Conservation (phyloP, 2,888 invertebrate species). For the Bembecia ichneumoniformis region DNA sequence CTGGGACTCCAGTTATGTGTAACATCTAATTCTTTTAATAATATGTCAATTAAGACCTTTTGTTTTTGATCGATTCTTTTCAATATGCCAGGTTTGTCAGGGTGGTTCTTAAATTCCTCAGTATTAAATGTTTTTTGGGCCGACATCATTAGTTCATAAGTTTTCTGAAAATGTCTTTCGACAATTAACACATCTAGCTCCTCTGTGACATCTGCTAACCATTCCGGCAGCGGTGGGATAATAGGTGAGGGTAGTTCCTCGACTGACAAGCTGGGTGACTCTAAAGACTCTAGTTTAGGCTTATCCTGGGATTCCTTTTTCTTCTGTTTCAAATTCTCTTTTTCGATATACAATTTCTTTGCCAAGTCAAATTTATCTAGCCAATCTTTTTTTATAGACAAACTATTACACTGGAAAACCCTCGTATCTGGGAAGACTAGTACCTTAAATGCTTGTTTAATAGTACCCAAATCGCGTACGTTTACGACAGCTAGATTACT, state of each 20-base stretch:
- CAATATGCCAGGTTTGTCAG: constrained; percentile 48
- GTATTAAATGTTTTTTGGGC: constrained; percentile 53
- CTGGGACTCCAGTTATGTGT: constrained; percentile 92
- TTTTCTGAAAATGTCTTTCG: constrained; percentile 95
- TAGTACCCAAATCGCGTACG: constrained; percentile 89
- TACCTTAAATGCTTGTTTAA: constrained; percentile 94
- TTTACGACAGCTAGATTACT: constrained; percentile 95
- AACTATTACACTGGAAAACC: constrained; percentile 90
- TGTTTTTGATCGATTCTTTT: constrained; percentile 80
- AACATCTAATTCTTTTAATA: constrained; percentile 90
- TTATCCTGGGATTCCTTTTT: constrained; percentile 56
- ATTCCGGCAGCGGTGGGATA: constrained; percentile 77
- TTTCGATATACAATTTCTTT: constrained; percentile 82
- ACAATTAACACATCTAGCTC: constrained; percentile 96
- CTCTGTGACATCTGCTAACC: constrained; percentile 92
- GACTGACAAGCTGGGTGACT: constrained; percentile 62
- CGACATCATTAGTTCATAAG: constrained; percentile 82
- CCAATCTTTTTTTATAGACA: constrained; percentile 91
- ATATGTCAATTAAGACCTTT: constrained; percentile 84
- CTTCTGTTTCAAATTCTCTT: constrained; percentile 73
- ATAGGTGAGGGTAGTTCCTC: constrained; percentile 59
- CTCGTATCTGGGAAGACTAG: constrained; percentile 94
- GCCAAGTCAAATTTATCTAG: constrained; percentile 92
- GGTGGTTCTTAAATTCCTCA: constrained; percentile 52
- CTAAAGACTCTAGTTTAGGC: constrained; percentile 47